A percentile compares a stretch with the other conserved stretches of the same genome.
phyloP scores from a whole-genome alignment of 2,888 invertebrate genomes.

The Lycophotia porphyrea region DNA sequence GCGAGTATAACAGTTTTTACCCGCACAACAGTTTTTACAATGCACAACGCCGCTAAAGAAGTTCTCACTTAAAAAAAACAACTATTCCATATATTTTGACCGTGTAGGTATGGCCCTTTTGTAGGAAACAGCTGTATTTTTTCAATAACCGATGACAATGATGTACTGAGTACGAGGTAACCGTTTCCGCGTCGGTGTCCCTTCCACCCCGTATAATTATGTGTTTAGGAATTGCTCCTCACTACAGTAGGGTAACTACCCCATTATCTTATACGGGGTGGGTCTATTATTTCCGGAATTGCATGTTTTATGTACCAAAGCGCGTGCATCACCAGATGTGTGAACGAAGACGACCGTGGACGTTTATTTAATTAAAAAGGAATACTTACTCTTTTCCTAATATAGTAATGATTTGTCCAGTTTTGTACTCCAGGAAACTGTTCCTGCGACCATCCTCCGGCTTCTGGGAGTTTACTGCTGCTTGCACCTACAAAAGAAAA shows the following conservation, averaged over 20 bases:
- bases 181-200: no score
- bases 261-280: not conserved
- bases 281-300: not conserved
- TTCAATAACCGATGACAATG: no score
- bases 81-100: no score
- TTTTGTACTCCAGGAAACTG: conserved; percentile 95
- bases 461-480: conserved; percentile 90
- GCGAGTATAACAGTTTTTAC: no score
- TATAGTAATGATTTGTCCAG: conserved; percentile 97
- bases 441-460: conserved; percentile 86
- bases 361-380: not conserved
- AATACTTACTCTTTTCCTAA: conserved; percentile 90
- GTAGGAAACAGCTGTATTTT: no score
- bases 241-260: not conserved
- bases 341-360: not conserved
- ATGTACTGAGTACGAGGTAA: no score
- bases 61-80: no score
- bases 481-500: conserved; percentile 91
- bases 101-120: no score
- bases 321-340: not conserved
- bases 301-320: not conserved
- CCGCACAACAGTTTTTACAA: no score
- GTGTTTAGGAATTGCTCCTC: not conserved
- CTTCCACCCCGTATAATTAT: no score
- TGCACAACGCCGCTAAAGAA: no score